These are phyloP conservation scores for Antrozous pallidus DNA, from an alignment of 2,797 vertebrate genomes.

Conservation along the genomic window DNA sequence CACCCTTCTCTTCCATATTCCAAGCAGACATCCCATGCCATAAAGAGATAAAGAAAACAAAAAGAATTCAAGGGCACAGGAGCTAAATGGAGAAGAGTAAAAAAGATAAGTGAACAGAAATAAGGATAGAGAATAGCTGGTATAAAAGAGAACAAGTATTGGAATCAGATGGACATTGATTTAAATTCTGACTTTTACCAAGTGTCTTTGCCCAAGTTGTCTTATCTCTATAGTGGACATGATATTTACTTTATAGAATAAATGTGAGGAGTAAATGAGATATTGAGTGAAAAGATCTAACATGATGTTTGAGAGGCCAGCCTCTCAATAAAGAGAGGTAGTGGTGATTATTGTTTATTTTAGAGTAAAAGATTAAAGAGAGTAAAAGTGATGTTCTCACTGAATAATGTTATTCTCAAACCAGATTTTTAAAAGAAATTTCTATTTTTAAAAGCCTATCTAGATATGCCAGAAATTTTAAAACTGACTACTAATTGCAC, in stretches of 20 bases:
- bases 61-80: not conserved
- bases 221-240: not conserved
- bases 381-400: not conserved
- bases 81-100: not conserved
- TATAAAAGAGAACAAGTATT: not conserved
- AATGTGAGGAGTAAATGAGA: not conserved
- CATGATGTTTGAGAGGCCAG: not conserved
- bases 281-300: not conserved
- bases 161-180: not conserved
- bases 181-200: not conserved
- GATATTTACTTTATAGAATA: not conserved
- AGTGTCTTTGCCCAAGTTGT: not conserved
- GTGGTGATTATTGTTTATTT: not conserved
- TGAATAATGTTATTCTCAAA: not conserved
- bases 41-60: slow-evolving; percentile 4
- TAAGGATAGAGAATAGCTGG: not conserved
- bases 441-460: not conserved
- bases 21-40: not conserved
- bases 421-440: not conserved
- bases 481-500: not conserved
- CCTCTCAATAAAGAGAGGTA: not conserved
- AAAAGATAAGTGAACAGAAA: not conserved
- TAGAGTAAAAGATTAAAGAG: not conserved
- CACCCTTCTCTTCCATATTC: slow-evolving; percentile 28
- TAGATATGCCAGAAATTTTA: not conserved